phyloP scores from a whole-genome alignment of 2,797 vertebrate species.

The Botia almorhae region DNA sequence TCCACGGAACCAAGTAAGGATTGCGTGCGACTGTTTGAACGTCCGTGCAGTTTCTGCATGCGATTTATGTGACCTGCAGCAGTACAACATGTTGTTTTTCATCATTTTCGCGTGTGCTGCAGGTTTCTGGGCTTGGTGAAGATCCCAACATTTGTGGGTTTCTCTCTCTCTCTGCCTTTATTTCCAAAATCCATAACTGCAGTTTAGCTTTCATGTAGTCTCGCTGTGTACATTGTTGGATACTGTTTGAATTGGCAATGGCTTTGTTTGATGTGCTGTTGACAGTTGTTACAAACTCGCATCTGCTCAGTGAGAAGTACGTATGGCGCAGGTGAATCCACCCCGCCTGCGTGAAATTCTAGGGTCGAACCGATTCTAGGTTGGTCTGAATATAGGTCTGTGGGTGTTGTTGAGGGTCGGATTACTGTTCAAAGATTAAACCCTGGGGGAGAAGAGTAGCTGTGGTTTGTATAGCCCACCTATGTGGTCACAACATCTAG shows the following conservation, averaged over 20 bases:
- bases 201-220: not conserved
- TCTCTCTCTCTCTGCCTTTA: not conserved
- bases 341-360: conserved; percentile 38
- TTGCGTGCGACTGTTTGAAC: not conserved
- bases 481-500: conserved; percentile 34
- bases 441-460: conserved; percentile 59
- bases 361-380: conserved; percentile 53
- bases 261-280: not conserved
- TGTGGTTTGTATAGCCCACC: conserved; percentile 42
- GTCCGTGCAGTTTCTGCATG: not conserved
- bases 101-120: not conserved
- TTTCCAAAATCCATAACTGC: not conserved
- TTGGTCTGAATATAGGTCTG: conserved; percentile 65
- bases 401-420: conserved; percentile 70
- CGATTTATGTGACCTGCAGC: not conserved
- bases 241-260: conserved; percentile 11
- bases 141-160: not conserved
- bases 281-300: conserved; percentile 13
- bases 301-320: conserved; percentile 8
- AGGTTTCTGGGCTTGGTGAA: not conserved
- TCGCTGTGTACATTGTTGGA: not conserved
- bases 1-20: not conserved
- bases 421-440: conserved; percentile 75
- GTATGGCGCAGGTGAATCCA: conserved; percentile 17
- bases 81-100: not conserved